Evolutionary conservation across 2,113 vertebrate species (phyloP).

Genomic region (Holacanthus passer): DNA sequence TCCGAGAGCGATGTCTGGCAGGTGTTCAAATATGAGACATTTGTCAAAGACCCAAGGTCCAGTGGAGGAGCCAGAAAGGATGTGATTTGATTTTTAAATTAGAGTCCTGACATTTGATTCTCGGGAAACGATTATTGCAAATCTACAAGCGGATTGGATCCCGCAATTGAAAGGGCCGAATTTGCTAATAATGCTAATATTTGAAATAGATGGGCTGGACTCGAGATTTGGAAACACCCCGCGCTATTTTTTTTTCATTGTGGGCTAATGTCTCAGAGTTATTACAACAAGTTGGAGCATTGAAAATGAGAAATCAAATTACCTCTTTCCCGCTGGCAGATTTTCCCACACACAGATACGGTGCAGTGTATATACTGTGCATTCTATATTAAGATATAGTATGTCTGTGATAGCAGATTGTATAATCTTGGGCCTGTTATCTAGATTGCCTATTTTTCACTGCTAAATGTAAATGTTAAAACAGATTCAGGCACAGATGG

Average conservation of each 20-base stretch:
- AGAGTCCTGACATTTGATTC: constrained; percentile 55
- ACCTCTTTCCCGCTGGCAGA: constrained; percentile 15
- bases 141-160: constrained; percentile 30
- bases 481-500: constrained; percentile 82
- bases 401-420: constrained; percentile 48
- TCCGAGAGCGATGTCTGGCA: constrained; percentile 52
- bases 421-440: constrained; percentile 57
- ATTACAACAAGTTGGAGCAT: constrained; percentile 44
- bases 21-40: constrained; percentile 59
- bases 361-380: background rate
- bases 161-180: constrained; percentile 5
- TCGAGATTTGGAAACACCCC: constrained; percentile 18
- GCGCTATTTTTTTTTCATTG: constrained; percentile 20
- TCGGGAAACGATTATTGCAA: constrained; percentile 34
- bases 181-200: constrained; percentile 45
- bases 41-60: constrained; percentile 53
- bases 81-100: constrained; percentile 59
- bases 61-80: constrained; percentile 39
- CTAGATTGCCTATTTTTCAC: constrained; percentile 54
- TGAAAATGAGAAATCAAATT: constrained; percentile 62
- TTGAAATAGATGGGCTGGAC: constrained; percentile 37
- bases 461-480: constrained; percentile 71
- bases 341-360: constrained; percentile 27
- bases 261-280: constrained; percentile 47
- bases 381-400: constrained; percentile 52